phyloP scores from a whole-genome alignment of 1,140 invertebrate species.

The Frieseomelitta varia region DNA sequence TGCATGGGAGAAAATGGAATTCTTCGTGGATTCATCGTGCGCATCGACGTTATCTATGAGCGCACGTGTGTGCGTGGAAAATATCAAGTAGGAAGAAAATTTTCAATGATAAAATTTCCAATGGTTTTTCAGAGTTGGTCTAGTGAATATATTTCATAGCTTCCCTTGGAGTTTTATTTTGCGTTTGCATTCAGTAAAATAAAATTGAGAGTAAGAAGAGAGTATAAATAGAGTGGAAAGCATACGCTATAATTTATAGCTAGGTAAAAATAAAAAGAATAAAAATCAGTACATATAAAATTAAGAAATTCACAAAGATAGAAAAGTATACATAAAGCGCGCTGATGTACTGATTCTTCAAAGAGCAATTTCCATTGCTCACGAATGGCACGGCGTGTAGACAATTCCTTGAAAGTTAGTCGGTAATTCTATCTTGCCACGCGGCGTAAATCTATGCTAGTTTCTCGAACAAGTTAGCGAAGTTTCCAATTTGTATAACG shows the following conservation, averaged over 20 bases:
- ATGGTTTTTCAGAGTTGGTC: neutral
- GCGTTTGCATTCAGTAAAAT: neutral
- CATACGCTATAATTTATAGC: neutral
- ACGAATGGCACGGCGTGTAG: neutral
- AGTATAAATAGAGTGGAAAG: neutral
- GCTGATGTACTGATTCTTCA: neutral
- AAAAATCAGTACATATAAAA: neutral
- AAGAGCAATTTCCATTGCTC: neutral
- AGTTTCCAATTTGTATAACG: constrained; percentile 26
- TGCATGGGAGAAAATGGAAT: constrained; percentile 55
- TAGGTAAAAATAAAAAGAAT: neutral
- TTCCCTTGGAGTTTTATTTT: neutral
- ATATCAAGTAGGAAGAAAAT: constrained; percentile 29
- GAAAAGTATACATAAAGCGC: neutral
- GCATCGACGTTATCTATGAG: neutral
- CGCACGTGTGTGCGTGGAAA: constrained; percentile 11
- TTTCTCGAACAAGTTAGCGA: constrained; percentile 24
- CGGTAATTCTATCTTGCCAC: constrained; percentile 18
- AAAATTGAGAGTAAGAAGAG: neutral
- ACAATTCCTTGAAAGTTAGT: constrained; percentile 19
- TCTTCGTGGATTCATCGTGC: constrained; percentile 1
- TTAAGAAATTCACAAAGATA: neutral
- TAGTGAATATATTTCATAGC: neutral
- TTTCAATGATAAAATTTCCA: neutral
- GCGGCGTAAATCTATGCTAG: constrained; percentile 14